A percentile compares a stretch with the other conserved stretches of the same genome.
These are phyloP conservation scores for Rachycentron canadum DNA, from an alignment of 2,797 vertebrate genomes.

Conservation along the genomic window DNA sequence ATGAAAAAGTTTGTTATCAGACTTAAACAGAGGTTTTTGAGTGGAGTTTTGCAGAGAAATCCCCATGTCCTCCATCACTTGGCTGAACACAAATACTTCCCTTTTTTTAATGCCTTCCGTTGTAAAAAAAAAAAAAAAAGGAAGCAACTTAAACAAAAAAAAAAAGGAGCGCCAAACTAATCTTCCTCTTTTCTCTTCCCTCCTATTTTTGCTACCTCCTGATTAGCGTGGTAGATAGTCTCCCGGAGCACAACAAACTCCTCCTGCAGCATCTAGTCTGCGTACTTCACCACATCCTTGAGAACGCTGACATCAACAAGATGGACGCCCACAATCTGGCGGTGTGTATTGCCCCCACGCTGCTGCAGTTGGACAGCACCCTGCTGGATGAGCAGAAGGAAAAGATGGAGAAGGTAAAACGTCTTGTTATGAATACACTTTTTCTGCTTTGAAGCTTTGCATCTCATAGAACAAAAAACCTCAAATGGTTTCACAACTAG, in stretches of 20 bases:
- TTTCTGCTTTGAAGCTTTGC: constrained; percentile 66
- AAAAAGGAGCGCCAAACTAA: constrained; percentile 66
- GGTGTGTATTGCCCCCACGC: constrained; percentile 92
- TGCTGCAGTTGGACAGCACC: constrained; percentile 84
- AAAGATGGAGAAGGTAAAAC: constrained; percentile 88
- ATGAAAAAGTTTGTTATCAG: constrained; percentile 13
- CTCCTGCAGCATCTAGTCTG: constrained; percentile 90
- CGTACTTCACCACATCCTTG: constrained; percentile 89
- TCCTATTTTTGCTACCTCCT: background rate
- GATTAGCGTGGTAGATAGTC: constrained; percentile 87
- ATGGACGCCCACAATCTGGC: constrained; percentile 94
- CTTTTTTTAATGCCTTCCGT: constrained; percentile 56
- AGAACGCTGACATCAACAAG: constrained; percentile 86
- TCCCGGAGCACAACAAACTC: constrained; percentile 88
- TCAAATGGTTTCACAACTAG: constrained; percentile 63
- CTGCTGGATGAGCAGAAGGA: constrained; percentile 87
- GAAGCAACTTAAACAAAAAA: constrained; percentile 49
- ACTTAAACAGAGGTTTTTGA: constrained; percentile 56
- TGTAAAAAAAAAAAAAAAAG: constrained; percentile 60
- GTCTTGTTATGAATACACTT: constrained; percentile 51
- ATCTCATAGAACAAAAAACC: constrained; percentile 65
- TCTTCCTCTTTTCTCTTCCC: constrained; percentile 53
- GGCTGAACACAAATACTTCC: constrained; percentile 44
- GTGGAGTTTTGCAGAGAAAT: constrained; percentile 50
- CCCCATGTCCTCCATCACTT: background rate